phyloP scores from a whole-genome alignment of 1,140 invertebrate species.

The Drosophila jambulina region DNA sequence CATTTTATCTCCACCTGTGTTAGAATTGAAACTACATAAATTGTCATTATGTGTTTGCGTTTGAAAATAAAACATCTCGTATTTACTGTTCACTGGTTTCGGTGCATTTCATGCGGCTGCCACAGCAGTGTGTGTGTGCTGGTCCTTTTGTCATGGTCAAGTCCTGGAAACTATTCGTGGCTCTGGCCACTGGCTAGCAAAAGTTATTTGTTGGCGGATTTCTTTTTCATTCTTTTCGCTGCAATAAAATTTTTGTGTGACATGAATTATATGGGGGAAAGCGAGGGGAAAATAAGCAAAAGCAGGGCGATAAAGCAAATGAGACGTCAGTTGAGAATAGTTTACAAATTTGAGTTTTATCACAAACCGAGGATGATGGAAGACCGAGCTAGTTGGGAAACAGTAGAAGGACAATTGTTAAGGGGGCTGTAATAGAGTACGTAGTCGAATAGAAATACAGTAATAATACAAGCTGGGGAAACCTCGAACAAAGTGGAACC shows the following conservation, averaged over 20 bases:
- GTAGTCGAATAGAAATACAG: too few species aligned
- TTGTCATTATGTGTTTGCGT: slow-evolving; percentile 29
- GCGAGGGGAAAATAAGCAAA: slow-evolving; percentile 1
- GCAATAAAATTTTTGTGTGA: slow-evolving; percentile 48
- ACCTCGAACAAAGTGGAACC: slow-evolving; percentile 12
- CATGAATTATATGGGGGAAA: slow-evolving; percentile 29
- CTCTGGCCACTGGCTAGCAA: slow-evolving; percentile 29
- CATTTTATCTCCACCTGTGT: slow-evolving; percentile 9
- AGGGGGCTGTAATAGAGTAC: slow-evolving; percentile 2
- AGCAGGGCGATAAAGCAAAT: slow-evolving; percentile 29
- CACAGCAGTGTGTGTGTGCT: slow-evolving; percentile 3
- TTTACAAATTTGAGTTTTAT: slow-evolving; percentile 46
- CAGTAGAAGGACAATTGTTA: slow-evolving; percentile 6
- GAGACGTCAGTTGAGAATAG: slow-evolving; percentile 37
- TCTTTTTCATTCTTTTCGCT: slow-evolving; percentile 12
- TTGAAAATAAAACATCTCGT: slow-evolving; percentile 31
- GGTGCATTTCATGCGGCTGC: slow-evolving; percentile 23
- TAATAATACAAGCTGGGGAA: background rate
- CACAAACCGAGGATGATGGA: slow-evolving; percentile 21
- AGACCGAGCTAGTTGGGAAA: background rate
- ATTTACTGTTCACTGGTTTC: slow-evolving; percentile 53
- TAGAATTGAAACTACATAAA: slow-evolving; percentile 30
- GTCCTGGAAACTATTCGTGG: slow-evolving; percentile 45
- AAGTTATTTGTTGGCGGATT: slow-evolving; percentile 45
- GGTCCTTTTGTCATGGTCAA: slow-evolving; percentile 29